These are phyloP conservation scores for Bilobella aurantiaca DNA, from an alignment of 1,140 invertebrate genomes.

Conservation along the genomic window DNA sequence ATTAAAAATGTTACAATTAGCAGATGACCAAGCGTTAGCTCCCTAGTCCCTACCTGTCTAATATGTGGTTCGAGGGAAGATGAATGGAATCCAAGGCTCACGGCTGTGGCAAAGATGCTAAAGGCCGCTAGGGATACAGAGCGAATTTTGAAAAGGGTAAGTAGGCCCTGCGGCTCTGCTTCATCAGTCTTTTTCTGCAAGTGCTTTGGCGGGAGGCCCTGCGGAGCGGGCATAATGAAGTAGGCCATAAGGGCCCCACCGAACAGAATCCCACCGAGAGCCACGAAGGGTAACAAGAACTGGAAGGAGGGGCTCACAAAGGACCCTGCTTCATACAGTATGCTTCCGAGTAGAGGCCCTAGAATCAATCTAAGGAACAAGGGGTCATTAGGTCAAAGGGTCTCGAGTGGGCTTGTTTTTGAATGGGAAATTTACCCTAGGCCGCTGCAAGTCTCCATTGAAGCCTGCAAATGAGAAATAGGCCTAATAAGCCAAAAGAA, in stretches of 20 bases:
- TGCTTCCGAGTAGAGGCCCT: constrained; percentile 72
- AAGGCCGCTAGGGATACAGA: constrained; percentile 55
- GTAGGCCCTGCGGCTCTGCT: not conserved
- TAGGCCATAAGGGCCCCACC: constrained; percentile 42
- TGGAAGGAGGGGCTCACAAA: not conserved
- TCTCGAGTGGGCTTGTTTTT: not conserved
- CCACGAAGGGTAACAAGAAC: constrained; percentile 46
- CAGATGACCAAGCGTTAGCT: not conserved
- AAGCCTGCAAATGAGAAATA: constrained; percentile 2
- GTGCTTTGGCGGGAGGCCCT: constrained; percentile 36
- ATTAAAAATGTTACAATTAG: no score
- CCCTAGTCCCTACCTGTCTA: constrained; percentile 45
- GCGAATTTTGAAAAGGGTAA: constrained; percentile 49
- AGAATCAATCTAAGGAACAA: constrained; percentile 50
- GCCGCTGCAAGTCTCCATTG: constrained; percentile 12
- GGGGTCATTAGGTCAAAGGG: not conserved
- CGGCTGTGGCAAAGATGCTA: constrained; percentile 61
- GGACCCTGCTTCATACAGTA: constrained; percentile 53
- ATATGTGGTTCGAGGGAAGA: constrained; percentile 72
- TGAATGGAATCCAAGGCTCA: constrained; percentile 69
- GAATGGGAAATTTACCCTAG: constrained; percentile 4
- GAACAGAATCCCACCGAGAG: constrained; percentile 47
- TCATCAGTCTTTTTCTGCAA: not conserved
- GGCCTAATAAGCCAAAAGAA: not conserved
- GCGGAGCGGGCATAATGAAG: constrained; percentile 35